Percentiles rank a stretch among this genome's conserved stretches.
Evolutionary conservation across 2,797 vertebrate species (phyloP).

Genomic region (Pantherophis vulpinus): DNA sequence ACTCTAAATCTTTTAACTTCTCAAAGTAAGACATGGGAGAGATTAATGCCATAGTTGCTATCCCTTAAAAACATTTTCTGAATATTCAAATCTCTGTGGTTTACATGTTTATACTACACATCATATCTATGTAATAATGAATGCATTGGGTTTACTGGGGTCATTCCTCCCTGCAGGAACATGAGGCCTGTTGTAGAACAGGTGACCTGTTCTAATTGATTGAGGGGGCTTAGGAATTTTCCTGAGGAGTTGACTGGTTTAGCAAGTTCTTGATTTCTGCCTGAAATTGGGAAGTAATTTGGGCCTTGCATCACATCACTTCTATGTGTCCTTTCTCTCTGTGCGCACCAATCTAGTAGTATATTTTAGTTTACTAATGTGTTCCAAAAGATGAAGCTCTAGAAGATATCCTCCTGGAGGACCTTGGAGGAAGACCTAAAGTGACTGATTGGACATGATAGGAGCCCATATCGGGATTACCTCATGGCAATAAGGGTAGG

Average conservation of each 20-base stretch:
- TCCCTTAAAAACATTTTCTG: constrained; percentile 1
- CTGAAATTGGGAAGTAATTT: neutral
- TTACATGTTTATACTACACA: neutral
- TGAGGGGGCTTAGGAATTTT: neutral
- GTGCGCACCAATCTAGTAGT: neutral
- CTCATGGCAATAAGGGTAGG: neutral
- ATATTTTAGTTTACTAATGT: neutral
- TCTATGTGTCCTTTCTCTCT: neutral
- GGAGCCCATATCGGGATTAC: neutral
- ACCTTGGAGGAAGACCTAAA: neutral
- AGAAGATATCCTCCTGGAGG: neutral
- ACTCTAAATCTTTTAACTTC: neutral
- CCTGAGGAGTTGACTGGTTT: neutral
- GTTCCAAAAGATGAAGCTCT: neutral
- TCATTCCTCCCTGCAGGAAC: neutral
- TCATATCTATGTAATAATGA: neutral
- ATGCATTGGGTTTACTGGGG: neutral
- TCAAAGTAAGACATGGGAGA: constrained; percentile 14
- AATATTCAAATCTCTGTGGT: neutral
- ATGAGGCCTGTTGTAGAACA: neutral
- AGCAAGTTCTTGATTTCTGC: neutral
- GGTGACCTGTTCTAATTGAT: neutral
- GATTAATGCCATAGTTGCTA: neutral
- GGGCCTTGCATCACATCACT: neutral
- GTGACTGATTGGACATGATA: neutral